phyloP scores from a whole-genome alignment of 1,140 invertebrate species.

The Aphaenogaster rudis region DNA sequence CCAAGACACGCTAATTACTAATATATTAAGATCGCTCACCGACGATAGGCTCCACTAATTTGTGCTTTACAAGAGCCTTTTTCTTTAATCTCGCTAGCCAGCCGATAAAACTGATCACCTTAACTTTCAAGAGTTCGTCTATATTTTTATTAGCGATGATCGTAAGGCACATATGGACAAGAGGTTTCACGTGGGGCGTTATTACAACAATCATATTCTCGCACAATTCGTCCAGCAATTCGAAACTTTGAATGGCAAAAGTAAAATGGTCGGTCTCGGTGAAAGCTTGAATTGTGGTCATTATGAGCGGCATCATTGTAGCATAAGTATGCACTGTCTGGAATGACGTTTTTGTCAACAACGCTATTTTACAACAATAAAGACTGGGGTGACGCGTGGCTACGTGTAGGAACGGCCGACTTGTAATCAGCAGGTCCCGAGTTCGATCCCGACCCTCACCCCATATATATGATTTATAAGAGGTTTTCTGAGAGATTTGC shows the following conservation, averaged over 20 bases:
- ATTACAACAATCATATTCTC: constrained; percentile 90
- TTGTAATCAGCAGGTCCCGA: not conserved
- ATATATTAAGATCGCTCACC: constrained; percentile 70
- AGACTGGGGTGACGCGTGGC: not conserved
- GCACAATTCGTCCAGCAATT: constrained; percentile 91
- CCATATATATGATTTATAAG: not conserved
- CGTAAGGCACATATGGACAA: constrained; percentile 90
- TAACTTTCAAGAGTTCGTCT: constrained; percentile 89
- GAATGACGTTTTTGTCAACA: constrained; percentile 30
- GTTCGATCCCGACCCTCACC: not conserved
- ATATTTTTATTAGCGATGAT: constrained; percentile 88
- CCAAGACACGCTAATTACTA: not conserved
- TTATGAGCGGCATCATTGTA: constrained; percentile 89
- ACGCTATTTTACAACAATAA: constrained; percentile 28
- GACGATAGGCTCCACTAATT: constrained; percentile 91
- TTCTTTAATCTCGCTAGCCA: constrained; percentile 90
- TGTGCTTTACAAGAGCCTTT: constrained; percentile 92
- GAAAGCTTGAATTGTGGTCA: constrained; percentile 88
- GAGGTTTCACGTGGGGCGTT: constrained; percentile 89
- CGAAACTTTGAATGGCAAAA: constrained; percentile 89
- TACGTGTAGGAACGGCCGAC: not conserved
- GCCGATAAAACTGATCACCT: constrained; percentile 90
- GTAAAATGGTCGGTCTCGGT: constrained; percentile 87
- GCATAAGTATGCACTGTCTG: constrained; percentile 89
- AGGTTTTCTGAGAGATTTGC: not conserved